A percentile compares a stretch with the other conserved stretches of the same genome.
phyloP scores from a whole-genome alignment of 2,113 vertebrate genomes.

The Malurus cyaneus region DNA sequence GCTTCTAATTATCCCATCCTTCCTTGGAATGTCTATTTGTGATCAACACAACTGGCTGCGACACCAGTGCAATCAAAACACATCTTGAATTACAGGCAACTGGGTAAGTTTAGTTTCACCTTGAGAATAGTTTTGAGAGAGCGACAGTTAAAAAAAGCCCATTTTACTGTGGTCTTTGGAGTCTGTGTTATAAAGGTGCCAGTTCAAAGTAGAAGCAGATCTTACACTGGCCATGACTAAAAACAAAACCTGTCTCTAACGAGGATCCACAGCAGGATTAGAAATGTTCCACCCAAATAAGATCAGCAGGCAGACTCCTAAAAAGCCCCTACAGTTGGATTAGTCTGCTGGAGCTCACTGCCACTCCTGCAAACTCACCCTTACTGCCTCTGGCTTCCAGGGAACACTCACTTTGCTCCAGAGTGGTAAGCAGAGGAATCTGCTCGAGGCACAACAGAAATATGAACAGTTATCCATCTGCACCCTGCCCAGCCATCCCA shows the following conservation, averaged over 20 bases:
- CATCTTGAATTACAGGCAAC: slow-evolving; percentile 21
- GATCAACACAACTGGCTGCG: slow-evolving; percentile 12
- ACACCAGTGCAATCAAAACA: slow-evolving; percentile 6
- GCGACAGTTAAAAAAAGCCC: not conserved
- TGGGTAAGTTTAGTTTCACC: not conserved
- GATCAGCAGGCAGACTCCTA: not conserved
- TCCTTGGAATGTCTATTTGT: slow-evolving; percentile 51
- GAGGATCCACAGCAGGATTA: not conserved
- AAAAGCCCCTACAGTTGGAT: not conserved
- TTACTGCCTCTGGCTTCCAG: not conserved
- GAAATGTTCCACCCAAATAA: not conserved
- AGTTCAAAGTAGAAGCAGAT: not conserved
- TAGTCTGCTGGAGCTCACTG: not conserved
- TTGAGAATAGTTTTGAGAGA: not conserved
- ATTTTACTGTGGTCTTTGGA: not conserved
- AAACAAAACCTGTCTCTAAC: not conserved
- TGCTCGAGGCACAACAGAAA: slow-evolving; percentile 1
- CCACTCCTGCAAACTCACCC: not conserved
- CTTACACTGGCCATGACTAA: not conserved
- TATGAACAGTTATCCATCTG: slow-evolving; percentile 16
- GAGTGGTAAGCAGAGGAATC: not conserved
- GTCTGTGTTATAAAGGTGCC: not conserved
- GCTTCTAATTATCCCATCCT: slow-evolving; percentile 55
- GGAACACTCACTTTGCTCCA: not conserved
- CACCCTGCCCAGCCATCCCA: not conserved